These are phyloP conservation scores for Isichthys henryi DNA, from an alignment of 2,113 vertebrate species.

Conservation along the genomic window DNA sequence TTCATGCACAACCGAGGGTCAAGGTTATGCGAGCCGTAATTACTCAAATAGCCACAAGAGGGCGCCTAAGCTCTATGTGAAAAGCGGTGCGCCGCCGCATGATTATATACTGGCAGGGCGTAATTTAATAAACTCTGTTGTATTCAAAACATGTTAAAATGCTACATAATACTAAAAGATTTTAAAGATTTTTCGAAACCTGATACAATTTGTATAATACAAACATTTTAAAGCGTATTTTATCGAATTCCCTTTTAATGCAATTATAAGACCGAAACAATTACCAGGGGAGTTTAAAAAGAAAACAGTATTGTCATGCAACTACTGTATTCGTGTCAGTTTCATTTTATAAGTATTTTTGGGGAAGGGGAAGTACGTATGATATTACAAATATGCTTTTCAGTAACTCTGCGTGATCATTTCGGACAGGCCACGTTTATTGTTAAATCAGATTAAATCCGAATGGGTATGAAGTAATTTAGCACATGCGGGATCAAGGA, in stretches of 20 bases:
- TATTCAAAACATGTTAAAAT: neutral
- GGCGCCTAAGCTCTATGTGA: neutral
- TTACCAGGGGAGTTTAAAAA: neutral
- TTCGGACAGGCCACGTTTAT: neutral
- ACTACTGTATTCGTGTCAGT: neutral
- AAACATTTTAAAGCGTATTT: neutral
- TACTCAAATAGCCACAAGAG: neutral
- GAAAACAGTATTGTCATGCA: neutral
- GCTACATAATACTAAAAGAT: neutral
- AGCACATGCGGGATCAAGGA: neutral
- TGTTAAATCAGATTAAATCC: neutral
- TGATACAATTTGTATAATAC: neutral
- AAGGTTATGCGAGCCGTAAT: neutral
- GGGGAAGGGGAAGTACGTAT: neutral
- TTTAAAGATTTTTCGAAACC: neutral
- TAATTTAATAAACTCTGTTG: neutral
- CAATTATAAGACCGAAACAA: neutral
- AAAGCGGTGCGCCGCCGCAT: neutral
- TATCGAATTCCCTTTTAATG: neutral
- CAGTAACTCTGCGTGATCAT: neutral
- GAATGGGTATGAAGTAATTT: neutral
- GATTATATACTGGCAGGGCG: neutral
- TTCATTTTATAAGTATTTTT: neutral
- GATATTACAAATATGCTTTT: neutral
- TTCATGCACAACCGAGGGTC: neutral